Conservation (phyloP, 2,888 invertebrate species). For the Ormyrus pomaceus region DNA sequence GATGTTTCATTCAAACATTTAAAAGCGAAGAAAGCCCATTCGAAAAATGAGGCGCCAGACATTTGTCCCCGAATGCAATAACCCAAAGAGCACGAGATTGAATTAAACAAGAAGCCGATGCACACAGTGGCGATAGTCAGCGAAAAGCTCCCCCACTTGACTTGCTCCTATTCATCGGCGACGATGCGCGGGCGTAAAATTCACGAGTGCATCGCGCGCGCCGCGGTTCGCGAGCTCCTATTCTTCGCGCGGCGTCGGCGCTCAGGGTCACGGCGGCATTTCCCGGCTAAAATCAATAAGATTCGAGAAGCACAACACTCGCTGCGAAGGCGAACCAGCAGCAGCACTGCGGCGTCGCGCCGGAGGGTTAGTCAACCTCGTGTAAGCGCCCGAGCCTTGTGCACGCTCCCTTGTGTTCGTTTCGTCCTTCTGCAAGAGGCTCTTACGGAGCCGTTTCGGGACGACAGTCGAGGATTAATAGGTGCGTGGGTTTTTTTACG, state of each 20-base stretch:
- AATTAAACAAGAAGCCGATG: background rate
- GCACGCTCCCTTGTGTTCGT: too few relatives aligned
- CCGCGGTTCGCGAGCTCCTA: background rate
- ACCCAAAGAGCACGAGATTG: background rate
- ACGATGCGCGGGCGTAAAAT: background rate
- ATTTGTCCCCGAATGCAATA: background rate
- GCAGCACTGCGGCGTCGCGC: background rate
- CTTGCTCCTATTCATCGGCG: background rate
- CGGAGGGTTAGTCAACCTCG: conserved; percentile 50
- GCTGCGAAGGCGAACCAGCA: background rate
- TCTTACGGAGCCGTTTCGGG: too few relatives aligned
- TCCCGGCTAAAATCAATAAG: conserved; percentile 61
- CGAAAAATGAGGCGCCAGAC: too few relatives aligned
- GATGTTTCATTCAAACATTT: too few relatives aligned
- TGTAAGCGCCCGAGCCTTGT: conserved; percentile 5
- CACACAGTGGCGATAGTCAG: background rate
- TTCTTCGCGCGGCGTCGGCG: background rate
- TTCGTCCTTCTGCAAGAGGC: too few relatives aligned
- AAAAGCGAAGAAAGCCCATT: too few relatives aligned
- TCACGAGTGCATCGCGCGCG: background rate
- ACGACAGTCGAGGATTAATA: too few relatives aligned
- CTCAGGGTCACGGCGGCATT: conserved; percentile 62
- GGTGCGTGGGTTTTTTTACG: too few relatives aligned
- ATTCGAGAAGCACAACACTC: conserved; percentile 51
- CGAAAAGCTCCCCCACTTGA: background rate